phyloP scores from a whole-genome alignment of 2,888 invertebrate genomes.

The Tillus elongatus region DNA sequence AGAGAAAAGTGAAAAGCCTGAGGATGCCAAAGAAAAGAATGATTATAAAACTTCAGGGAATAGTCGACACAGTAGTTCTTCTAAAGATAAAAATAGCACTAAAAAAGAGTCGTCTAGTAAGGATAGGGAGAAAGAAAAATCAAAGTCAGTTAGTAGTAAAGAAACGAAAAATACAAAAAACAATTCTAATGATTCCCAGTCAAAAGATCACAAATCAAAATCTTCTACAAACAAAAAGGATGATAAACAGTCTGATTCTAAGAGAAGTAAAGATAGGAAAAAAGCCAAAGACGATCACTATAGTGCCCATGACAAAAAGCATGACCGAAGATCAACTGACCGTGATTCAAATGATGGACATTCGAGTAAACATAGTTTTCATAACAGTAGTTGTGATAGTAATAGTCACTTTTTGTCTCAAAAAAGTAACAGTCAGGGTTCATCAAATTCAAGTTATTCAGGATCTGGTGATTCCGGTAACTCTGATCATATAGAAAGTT shows the following conservation, averaged over 20 bases:
- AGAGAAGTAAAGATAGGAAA: conserved; percentile 30
- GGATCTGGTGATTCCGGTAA: conserved; percentile 36
- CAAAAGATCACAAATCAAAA: conserved; percentile 25
- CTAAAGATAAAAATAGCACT: no score
- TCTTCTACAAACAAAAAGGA: conserved; percentile 26
- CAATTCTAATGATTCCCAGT: conserved; percentile 9
- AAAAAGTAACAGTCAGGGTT: conserved; percentile 25
- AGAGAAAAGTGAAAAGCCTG: no score
- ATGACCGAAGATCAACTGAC: conserved; percentile 64
- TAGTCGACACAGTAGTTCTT: no score
- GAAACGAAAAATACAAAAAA: conserved; percentile 7
- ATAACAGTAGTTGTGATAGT: conserved; percentile 38
- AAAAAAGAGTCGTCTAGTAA: conserved; percentile 18
- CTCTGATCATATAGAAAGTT: conserved; percentile 28
- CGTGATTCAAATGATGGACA: conserved; percentile 70
- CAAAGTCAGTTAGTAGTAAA: conserved; percentile 10
- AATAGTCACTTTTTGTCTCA: conserved; percentile 37
- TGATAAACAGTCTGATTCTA: conserved; percentile 20
- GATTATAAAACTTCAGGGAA: no score
- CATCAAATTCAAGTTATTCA: conserved; percentile 22
- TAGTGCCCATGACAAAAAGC: conserved; percentile 54
- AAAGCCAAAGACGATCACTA: conserved; percentile 62
- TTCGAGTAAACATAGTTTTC: conserved; percentile 36
- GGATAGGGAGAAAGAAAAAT: conserved; percentile 12
- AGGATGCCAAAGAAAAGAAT: no score